Conservation (phyloP, 2,113 vertebrate genomes). For the Camarhynchus parvulus region DNA sequence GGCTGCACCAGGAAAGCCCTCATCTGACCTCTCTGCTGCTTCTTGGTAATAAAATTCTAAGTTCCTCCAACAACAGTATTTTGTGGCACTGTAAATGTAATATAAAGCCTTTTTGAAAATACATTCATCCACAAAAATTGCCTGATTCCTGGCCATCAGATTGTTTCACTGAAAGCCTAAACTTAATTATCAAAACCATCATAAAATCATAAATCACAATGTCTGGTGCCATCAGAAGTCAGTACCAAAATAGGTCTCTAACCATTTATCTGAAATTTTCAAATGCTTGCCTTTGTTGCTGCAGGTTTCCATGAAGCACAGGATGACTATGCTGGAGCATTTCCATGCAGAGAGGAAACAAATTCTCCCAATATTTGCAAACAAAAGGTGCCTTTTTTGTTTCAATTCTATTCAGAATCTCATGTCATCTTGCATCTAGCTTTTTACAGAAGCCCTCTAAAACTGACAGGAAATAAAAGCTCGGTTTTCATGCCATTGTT, state of each 20-base stretch:
- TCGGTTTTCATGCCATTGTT: not conserved
- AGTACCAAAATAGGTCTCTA: not conserved
- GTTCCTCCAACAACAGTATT: not conserved
- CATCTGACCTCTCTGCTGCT: not conserved
- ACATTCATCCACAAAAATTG: not conserved
- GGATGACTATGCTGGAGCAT: not conserved
- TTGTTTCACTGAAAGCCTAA: not conserved
- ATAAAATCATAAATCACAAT: not conserved
- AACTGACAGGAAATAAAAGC: not conserved
- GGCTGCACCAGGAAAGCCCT: not conserved
- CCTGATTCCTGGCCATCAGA: not conserved
- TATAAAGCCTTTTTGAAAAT: not conserved
- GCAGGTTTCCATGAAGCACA: not conserved
- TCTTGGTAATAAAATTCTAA: not conserved
- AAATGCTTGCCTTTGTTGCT: not conserved
- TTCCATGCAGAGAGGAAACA: not conserved
- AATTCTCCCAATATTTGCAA: not conserved
- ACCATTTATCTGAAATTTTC: not conserved
- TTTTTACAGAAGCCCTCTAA: not conserved
- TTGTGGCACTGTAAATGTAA: not conserved
- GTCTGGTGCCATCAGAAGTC: not conserved
- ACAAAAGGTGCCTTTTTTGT: rapidly evolving
- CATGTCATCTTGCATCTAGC: not conserved
- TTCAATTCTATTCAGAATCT: not conserved
- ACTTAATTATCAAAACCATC: not conserved